Conservation (phyloP, 1,140 invertebrate species). For the Zaprionus capensis region DNA sequence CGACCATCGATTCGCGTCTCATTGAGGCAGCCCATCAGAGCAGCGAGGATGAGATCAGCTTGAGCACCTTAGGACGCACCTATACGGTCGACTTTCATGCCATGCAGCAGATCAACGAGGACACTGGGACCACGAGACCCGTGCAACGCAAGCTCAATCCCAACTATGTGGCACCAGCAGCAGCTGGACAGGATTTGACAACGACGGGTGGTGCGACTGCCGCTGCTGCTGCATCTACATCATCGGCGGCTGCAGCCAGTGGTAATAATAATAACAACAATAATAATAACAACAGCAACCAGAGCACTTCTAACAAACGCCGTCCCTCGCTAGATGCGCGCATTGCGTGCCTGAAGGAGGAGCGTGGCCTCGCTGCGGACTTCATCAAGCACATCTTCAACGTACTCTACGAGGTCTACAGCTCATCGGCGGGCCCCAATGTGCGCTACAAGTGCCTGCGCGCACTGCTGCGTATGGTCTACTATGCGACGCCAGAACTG, state of each 20-base stretch:
- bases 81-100: constrained; percentile 98
- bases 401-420: constrained; percentile 98
- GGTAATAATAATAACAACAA: constrained; percentile 45
- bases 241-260: constrained; percentile 27
- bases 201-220: constrained; percentile 37
- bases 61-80: constrained; percentile 95
- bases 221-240: constrained; percentile 51
- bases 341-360: constrained; percentile 87
- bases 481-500: constrained; percentile 94
- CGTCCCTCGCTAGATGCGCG: constrained; percentile 86
- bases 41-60: constrained; percentile 97
- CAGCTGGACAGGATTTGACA: constrained; percentile 71
- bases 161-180: constrained; percentile 70
- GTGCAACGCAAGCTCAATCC: constrained; percentile 90
- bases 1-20: constrained; percentile 88
- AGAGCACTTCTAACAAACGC: constrained; percentile 48
- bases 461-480: constrained; percentile 97
- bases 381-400: constrained; percentile 96
- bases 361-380: constrained; percentile 89
- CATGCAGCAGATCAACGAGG: constrained; percentile 99
- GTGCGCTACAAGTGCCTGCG: constrained; percentile 98
- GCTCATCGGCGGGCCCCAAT: constrained; percentile 97
- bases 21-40: constrained; percentile 95
- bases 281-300: constrained; percentile 44
- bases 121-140: constrained; percentile 95